Percentiles rank a stretch among this genome's conserved stretches.
Conservation (phyloP, 1,140 invertebrate species). For the Marisa cornuarietis region DNA sequence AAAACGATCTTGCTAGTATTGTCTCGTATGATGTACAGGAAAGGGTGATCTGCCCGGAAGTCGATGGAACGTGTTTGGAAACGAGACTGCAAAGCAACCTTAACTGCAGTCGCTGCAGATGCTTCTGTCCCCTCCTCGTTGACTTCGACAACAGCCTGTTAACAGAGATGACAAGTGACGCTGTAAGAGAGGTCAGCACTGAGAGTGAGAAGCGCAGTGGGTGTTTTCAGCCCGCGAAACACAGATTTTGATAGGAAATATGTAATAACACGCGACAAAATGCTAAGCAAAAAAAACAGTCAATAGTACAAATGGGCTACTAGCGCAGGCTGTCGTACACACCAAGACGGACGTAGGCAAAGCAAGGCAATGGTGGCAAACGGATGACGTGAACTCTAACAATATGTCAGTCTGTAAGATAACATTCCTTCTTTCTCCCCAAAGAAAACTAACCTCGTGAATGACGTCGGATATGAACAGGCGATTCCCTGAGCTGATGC, state of each 20-base stretch:
- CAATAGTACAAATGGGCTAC: too few relatives aligned
- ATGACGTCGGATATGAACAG: conserved; percentile 20
- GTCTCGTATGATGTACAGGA: conserved; percentile 79
- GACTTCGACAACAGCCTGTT: conserved; percentile 64
- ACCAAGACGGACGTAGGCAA: too few relatives aligned
- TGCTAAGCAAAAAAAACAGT: too few relatives aligned
- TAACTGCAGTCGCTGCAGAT: conserved; percentile 59
- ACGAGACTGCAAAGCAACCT: conserved; percentile 24
- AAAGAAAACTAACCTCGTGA: neutral
- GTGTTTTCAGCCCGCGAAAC: too few relatives aligned
- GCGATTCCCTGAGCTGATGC: neutral
- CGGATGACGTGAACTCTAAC: too few relatives aligned
- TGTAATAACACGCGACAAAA: too few relatives aligned
- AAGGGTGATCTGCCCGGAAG: conserved; percentile 80
- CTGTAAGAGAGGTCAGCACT: too few relatives aligned
- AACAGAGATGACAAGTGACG: neutral
- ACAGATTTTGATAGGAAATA: too few relatives aligned
- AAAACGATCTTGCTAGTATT: conserved; percentile 70
- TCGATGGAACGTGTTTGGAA: neutral
- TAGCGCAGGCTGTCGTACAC: too few relatives aligned
- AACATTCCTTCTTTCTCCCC: neutral
- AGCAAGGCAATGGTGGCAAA: too few relatives aligned
- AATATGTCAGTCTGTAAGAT: too few relatives aligned
- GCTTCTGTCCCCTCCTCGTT: conserved; percentile 67
- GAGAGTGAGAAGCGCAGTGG: too few relatives aligned